These are phyloP conservation scores for Myrmophylax atrothorax DNA, from an alignment of 2,113 vertebrate species.

Conservation along the genomic window DNA sequence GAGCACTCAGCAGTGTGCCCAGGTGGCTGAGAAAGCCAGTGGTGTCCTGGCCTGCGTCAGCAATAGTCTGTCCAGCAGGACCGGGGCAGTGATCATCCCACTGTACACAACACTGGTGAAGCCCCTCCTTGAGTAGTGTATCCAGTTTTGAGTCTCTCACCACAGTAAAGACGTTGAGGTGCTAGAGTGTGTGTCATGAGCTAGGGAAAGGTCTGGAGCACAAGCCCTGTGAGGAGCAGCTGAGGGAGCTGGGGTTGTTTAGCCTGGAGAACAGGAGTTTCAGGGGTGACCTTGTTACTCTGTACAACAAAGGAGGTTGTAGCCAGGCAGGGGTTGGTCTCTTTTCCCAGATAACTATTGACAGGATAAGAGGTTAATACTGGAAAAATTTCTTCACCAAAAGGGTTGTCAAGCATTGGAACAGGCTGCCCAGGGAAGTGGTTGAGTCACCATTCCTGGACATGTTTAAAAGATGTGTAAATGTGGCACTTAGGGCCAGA, in stretches of 20 bases:
- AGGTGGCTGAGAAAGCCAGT: not conserved
- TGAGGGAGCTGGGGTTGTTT: not conserved
- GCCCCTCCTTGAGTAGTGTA: not conserved
- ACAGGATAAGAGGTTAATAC: not conserved
- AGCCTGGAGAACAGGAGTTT: not conserved
- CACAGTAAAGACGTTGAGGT: not conserved
- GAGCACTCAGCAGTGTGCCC: not conserved
- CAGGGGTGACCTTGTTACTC: not conserved
- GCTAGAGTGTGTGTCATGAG: no score
- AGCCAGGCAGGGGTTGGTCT: not conserved
- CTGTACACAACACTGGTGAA: not conserved
- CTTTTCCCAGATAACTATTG: not conserved
- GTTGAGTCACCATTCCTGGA: not conserved
- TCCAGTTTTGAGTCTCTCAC: not conserved
- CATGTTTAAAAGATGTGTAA: not conserved
- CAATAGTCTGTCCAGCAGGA: not conserved
- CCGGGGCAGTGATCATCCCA: not conserved
- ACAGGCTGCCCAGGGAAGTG: not conserved
- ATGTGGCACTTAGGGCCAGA: not conserved
- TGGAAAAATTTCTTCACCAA: not conserved
- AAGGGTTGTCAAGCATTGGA: not conserved
- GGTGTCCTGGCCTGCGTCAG: not conserved
- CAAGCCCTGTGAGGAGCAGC: not conserved
- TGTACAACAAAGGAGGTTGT: not conserved
- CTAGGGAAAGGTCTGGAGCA: not conserved